Base-by-base conservation (phyloP, 2,113 vertebrate genomes). In the Brachyistius frenatus region DNA sequence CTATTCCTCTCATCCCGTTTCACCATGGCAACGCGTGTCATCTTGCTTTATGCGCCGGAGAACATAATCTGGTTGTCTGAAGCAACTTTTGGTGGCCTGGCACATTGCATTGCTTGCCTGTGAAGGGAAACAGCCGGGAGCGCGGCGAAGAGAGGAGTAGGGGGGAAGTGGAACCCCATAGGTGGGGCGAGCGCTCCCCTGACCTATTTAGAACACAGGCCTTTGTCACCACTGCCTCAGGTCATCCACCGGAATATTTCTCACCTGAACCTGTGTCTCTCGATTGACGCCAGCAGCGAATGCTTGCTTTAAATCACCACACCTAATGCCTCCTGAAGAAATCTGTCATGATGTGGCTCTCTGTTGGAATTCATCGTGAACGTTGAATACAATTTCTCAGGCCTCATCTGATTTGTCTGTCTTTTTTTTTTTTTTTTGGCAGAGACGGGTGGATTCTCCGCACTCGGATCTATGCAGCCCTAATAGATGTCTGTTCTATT, bases 151-250 rank as follows among this genome's bases (percentile, higher is more conserved):
- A 32, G 47, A 39, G 41, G 78, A 10, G 76, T 63, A 53, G 70
- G 86, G 71, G 64, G 81, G 75, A 44, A 55, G 60, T 66, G 60
- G 82, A 80, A 47, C 78, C 88, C 90, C 80, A 74, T 78, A 81
- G 88, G 93, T 89, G 77, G 44, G 76, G 62, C 36, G 37, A 85
- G 76, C 68, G 58, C 80, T 91, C 87, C 65, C 73, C 82, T 94
- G 92, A 93, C 92, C 92, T 93, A 93, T 88, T 93, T 94, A 85
- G 74, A 89, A 83, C 87, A 85, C 78, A 70, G 23, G 61, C 66
- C 77, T 84, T 78, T 85, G 81, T 89, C 83, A 44, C 77, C 49
- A 33, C 67, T 41, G 66, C 67, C 60, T 78, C 70, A 16, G 81
- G 80, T 86, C 78, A 60, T 54, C 57, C 41, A 35, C 41, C 49